phyloP scores from a whole-genome alignment of 2,797 vertebrate genomes.

The Paramormyrops hopkinsi region DNA sequence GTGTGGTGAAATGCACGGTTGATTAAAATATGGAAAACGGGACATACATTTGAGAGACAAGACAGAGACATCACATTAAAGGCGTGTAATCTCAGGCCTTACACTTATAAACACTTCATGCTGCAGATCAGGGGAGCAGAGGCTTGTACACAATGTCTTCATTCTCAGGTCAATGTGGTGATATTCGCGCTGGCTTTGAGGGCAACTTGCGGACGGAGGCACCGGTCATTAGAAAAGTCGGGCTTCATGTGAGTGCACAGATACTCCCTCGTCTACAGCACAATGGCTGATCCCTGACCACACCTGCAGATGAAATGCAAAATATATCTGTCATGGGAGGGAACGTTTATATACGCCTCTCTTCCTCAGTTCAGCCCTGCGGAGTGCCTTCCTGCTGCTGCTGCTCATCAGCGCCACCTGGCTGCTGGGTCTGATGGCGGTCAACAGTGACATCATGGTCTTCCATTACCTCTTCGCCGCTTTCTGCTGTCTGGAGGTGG shows the following conservation, averaged over 20 bases:
- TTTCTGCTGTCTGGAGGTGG: slow-evolving; percentile 76
- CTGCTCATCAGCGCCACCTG: slow-evolving; percentile 74
- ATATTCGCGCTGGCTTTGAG: slow-evolving; percentile 71
- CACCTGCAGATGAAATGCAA: not conserved
- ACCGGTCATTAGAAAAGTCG: slow-evolving; percentile 64
- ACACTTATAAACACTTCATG: not conserved
- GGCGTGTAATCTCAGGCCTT: not conserved
- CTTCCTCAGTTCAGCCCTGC: slow-evolving; percentile 59
- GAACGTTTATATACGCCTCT: not conserved
- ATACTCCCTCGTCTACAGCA: not conserved
- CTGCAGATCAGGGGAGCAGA: not conserved
- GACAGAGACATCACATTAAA: not conserved
- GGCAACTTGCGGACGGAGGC: slow-evolving; percentile 65
- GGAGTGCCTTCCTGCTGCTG: slow-evolving; percentile 67
- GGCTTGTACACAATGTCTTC: not conserved
- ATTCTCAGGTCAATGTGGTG: slow-evolving; percentile 65
- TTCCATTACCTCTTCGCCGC: slow-evolving; percentile 80
- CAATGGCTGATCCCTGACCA: not conserved
- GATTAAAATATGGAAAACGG: not conserved
- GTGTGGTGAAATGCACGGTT: not conserved
- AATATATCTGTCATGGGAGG: not conserved
- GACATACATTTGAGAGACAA: not conserved
- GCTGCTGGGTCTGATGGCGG: slow-evolving; percentile 77
- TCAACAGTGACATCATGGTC: slow-evolving; percentile 70
- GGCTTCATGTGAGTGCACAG: slow-evolving; percentile 64